Evolutionary conservation across 2,797 vertebrate genomes (phyloP), one percentile per base, ranked within the genome.

Genomic region (Sebastes hopkinsi): DNA sequence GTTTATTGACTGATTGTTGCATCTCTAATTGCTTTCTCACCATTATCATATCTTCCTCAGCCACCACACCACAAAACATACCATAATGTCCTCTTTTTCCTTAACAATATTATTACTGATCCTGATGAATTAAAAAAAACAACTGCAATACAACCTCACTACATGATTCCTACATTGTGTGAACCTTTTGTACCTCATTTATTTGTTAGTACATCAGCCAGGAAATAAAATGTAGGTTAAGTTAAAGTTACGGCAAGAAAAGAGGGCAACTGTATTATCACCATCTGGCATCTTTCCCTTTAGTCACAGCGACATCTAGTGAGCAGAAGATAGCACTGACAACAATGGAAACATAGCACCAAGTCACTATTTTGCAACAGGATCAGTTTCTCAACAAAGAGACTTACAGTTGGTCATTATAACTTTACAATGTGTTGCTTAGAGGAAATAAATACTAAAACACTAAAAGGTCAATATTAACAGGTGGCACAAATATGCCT

Each of bases 241-340:
- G 30, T 67, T 70, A 8, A 72, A 69, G 20, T 82, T 50, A 38
- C 60, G 66, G 29, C 7, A 22, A 65, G 32, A 76, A 52, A 56
- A 64, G 29, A 75, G 5, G 18, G 25, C 14, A 30, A 36, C 6
- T 14, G 16, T 34, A 59, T 59, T 2, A 9, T 16, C 4, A 1
- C 13, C 14, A 32, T 68, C 38, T 77, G 75, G 72, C 32, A 46
- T 71, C 64, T 90, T 95, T 94, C 65, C 78, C 80, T 34, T 90
- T 84, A 78, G 86, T 85, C 83, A 93, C 81, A 93, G 91, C 80
- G 94, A 93, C 95, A 95, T 91, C 95, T 94, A 93, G 94, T 94
- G 95, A 85, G 60, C 61, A 75, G 13, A 80, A 71, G 52, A 11
- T 3, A 61, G 67, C 75, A 92, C 36, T 85, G 56, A 52, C 65